A percentile compares a stretch with the other conserved stretches of the same genome.
Conservation (phyloP, 2,113 vertebrate genomes). For the Platysteira castanea region DNA sequence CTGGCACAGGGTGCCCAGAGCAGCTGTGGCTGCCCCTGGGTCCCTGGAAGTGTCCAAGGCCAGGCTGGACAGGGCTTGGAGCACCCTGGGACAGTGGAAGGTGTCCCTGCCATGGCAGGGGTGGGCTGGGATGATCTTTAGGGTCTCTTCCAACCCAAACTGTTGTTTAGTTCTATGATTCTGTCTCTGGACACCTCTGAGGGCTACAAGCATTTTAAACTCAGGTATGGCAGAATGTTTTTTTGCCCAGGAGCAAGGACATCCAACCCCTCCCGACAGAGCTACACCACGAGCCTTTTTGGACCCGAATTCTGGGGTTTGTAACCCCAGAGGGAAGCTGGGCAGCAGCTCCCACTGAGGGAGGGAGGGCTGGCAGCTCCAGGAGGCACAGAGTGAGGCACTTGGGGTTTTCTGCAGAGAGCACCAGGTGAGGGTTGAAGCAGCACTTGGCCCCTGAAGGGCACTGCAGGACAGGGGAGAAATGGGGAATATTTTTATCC, state of each 20-base stretch:
- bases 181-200: not conserved
- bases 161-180: not conserved
- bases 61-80: rapidly evolving
- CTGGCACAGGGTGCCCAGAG: not conserved
- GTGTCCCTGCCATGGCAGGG: not conserved
- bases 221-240: rapidly evolving
- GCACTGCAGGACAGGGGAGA: not conserved
- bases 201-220: not conserved
- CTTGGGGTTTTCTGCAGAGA: not conserved
- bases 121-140: rapidly evolving
- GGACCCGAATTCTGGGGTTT: rapidly evolving
- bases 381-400: rapidly evolving
- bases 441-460: not conserved
- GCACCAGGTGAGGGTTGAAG: rapidly evolving
- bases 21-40: not conserved
- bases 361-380: not conserved
- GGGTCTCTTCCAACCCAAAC: not conserved
- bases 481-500: not conserved
- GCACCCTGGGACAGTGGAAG: not conserved
- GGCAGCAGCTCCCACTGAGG: rapidly evolving
- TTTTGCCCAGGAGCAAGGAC: rapidly evolving
- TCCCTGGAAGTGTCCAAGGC: not conserved
- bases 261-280: rapidly evolving
- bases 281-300: not conserved
- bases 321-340: not conserved